phyloP scores from a whole-genome alignment of 2,113 vertebrate species.

The Vidua chalybeata region DNA sequence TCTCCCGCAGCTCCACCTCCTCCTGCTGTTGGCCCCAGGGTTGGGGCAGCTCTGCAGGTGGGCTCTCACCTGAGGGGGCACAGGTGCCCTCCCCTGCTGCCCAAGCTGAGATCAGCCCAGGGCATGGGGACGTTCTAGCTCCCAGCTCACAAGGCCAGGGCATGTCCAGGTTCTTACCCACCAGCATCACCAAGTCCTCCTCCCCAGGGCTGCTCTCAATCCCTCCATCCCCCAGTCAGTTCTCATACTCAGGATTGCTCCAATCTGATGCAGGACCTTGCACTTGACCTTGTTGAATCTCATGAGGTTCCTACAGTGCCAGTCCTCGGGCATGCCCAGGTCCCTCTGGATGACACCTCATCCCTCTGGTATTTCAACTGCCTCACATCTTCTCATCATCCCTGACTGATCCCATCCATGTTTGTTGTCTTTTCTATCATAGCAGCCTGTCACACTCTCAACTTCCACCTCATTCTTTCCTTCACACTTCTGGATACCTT shows the following conservation, averaged over 20 bases:
- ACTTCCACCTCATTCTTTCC: neutral
- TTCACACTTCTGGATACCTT: neutral
- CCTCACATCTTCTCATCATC: neutral
- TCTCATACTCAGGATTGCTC: neutral
- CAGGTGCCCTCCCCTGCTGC: neutral
- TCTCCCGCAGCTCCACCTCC: neutral
- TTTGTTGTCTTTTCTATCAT: neutral
- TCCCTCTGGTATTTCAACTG: neutral
- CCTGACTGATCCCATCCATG: neutral
- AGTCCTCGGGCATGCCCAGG: neutral
- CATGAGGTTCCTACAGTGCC: neutral
- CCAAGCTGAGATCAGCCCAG: neutral
- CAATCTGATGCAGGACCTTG: neutral
- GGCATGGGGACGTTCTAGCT: accelerated
- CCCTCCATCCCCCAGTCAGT: neutral
- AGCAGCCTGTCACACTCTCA: neutral
- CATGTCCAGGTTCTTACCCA: neutral
- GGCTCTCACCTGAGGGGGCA: neutral
- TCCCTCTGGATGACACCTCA: neutral
- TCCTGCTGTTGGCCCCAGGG: neutral
- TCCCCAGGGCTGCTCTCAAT: neutral
- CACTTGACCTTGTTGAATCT: neutral
- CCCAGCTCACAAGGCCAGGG: neutral
- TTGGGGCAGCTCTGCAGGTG: neutral
- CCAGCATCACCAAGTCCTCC: neutral